Percentiles rank a stretch among this genome's conserved stretches.
phyloP scores from a whole-genome alignment of 2,797 vertebrate species.

The Argentina silus region DNA sequence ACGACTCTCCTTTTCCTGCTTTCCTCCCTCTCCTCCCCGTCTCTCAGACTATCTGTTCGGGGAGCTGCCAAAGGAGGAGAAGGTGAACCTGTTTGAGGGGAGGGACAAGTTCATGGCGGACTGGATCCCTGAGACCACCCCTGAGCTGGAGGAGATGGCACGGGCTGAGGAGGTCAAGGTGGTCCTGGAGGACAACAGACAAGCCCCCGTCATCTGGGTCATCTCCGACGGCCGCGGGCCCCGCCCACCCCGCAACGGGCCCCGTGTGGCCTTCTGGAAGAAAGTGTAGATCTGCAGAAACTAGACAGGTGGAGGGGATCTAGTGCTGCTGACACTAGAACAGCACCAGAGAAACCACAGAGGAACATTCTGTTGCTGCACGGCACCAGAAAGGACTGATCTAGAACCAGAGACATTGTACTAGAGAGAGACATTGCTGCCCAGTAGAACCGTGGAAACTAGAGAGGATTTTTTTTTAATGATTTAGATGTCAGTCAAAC shows the following conservation, averaged over 20 bases:
- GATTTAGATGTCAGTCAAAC: no score
- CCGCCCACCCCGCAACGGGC: conserved; percentile 41
- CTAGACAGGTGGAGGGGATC: conserved; percentile 9
- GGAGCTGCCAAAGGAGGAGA: conserved; percentile 81
- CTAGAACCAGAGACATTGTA: no score
- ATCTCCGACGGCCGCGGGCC: conserved; percentile 64
- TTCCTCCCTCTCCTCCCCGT: not conserved
- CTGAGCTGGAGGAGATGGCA: conserved; percentile 78
- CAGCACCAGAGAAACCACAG: not conserved
- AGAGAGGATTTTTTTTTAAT: no score
- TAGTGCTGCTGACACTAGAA: conserved; percentile 27
- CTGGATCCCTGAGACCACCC: conserved; percentile 78
- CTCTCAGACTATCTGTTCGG: conserved; percentile 85
- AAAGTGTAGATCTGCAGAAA: conserved; percentile 14
- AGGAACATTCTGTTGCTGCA: no score
- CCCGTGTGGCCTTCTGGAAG: conserved; percentile 71
- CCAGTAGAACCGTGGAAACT: no score
- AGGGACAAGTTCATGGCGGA: conserved; percentile 76
- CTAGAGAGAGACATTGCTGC: no score
- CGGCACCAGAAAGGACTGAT: no score
- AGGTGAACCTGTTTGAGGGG: conserved; percentile 74
- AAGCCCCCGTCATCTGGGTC: conserved; percentile 74
- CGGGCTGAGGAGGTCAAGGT: conserved; percentile 73
- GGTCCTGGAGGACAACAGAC: conserved; percentile 62
- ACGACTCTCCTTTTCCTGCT: not conserved